A percentile compares a stretch with the other conserved stretches of the same genome.
These are phyloP conservation scores for Stenchaetothrips biformis DNA, from an alignment of 2,888 invertebrate species.

Conservation along the genomic window DNA sequence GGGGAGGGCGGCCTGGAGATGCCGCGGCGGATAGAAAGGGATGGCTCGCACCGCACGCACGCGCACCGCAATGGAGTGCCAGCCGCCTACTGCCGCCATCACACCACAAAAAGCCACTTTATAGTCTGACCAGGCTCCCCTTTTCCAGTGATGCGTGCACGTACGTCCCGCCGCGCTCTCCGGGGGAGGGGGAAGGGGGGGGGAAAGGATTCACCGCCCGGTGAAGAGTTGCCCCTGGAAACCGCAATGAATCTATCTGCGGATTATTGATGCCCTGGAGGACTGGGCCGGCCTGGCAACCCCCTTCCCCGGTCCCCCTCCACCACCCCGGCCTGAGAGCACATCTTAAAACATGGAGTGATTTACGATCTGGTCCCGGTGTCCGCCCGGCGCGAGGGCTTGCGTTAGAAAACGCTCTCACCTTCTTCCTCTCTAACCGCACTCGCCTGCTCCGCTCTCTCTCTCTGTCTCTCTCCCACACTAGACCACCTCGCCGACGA, in stretches of 20 bases:
- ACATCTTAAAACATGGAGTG: background rate
- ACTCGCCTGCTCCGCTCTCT: too few species aligned
- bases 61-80: too few species aligned
- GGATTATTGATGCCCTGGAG: background rate
- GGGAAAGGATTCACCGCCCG: background rate
- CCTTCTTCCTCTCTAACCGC: background rate
- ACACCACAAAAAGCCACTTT: background rate
- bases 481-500: background rate
- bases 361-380: background rate
- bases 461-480: too few species aligned
- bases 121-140: background rate
- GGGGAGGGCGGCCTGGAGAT: too few species aligned
- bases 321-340: background rate
- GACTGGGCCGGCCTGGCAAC: too few species aligned
- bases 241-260: slow-evolving; percentile 1
- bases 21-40: too few species aligned
- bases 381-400: background rate
- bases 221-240: background rate
- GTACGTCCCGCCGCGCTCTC: background rate
- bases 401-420: background rate
- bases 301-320: background rate
- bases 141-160: too few species aligned
- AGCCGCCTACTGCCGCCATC: background rate
- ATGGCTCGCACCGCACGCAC: too few species aligned
- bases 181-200: background rate